These are phyloP conservation scores for Acipenser ruthenus DNA, from an alignment of 2,797 vertebrate species.

Conservation along the genomic window DNA sequence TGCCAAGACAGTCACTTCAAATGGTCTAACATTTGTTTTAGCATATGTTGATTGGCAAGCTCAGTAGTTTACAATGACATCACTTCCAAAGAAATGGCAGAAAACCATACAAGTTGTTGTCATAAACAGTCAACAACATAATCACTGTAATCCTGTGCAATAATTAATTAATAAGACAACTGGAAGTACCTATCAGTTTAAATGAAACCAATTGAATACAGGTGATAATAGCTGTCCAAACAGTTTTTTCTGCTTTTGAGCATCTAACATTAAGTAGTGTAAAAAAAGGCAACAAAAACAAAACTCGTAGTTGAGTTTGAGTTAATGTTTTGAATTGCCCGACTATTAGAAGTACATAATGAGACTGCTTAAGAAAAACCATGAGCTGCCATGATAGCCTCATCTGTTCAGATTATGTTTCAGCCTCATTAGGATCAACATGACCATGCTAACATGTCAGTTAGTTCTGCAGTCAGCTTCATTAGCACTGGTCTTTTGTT, in stretches of 20 bases:
- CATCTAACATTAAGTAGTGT: background rate
- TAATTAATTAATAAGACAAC: slow-evolving; percentile 5
- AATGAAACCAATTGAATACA: background rate
- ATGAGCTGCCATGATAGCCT: background rate
- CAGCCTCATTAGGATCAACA: background rate
- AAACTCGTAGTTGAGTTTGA: too few species aligned
- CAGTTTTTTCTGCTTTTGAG: background rate
- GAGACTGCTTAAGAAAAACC: background rate
- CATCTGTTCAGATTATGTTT: slow-evolving; percentile 2
- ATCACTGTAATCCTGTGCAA: background rate
- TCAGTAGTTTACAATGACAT: slow-evolving; percentile 21
- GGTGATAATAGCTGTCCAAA: background rate
- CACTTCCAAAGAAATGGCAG: slow-evolving; percentile 24
- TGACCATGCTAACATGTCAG: background rate
- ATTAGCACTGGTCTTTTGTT: background rate
- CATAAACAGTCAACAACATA: background rate
- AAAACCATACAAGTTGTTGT: background rate
- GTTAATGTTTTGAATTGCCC: background rate
- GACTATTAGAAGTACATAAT: background rate
- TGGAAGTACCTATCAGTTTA: background rate
- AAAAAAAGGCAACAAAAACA: background rate
- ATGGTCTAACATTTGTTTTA: slow-evolving; percentile 16
- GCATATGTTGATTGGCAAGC: slow-evolving; percentile 12
- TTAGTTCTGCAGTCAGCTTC: background rate
- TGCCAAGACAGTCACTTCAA: slow-evolving; percentile 23